phyloP scores from a whole-genome alignment of 1,140 invertebrate genomes.

The Chrysomallon squamiferum region DNA sequence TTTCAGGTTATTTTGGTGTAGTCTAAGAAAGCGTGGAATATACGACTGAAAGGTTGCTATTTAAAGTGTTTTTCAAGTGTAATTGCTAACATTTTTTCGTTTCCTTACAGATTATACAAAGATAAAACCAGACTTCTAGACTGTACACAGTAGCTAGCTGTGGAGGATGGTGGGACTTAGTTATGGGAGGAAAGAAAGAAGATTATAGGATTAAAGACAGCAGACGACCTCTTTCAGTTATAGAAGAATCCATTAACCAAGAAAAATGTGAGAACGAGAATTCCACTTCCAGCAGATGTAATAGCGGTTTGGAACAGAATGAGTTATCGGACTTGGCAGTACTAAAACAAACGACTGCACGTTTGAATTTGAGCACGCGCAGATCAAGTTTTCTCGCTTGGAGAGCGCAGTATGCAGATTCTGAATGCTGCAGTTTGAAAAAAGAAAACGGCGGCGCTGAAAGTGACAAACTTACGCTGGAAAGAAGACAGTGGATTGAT shows the following conservation, averaged over 20 bases:
- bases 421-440: not conserved
- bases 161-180: too few relatives aligned
- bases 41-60: too few relatives aligned
- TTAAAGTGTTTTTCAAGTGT: too few relatives aligned
- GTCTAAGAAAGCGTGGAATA: too few relatives aligned
- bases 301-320: not conserved
- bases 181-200: slow-evolving; percentile 19
- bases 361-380: slow-evolving; percentile 25
- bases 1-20: too few relatives aligned
- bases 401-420: slow-evolving; percentile 21
- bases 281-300: not conserved
- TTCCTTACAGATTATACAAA: too few relatives aligned
- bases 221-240: slow-evolving; percentile 15
- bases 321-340: slow-evolving; percentile 11
- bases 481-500: slow-evolving; percentile 26
- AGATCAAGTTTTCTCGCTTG: slow-evolving; percentile 24
- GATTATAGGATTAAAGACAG: not conserved
- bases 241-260: slow-evolving; percentile 11
- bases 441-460: not conserved
- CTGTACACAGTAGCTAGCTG: too few relatives aligned
- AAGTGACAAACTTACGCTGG: slow-evolving; percentile 18
- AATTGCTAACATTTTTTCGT: too few relatives aligned
- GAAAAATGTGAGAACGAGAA: not conserved
- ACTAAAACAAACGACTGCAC: slow-evolving; percentile 22
- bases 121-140: too few relatives aligned